These are phyloP conservation scores for Drosophila stalkeri DNA, from an alignment of 2,888 invertebrate species.

Conservation along the genomic window DNA sequence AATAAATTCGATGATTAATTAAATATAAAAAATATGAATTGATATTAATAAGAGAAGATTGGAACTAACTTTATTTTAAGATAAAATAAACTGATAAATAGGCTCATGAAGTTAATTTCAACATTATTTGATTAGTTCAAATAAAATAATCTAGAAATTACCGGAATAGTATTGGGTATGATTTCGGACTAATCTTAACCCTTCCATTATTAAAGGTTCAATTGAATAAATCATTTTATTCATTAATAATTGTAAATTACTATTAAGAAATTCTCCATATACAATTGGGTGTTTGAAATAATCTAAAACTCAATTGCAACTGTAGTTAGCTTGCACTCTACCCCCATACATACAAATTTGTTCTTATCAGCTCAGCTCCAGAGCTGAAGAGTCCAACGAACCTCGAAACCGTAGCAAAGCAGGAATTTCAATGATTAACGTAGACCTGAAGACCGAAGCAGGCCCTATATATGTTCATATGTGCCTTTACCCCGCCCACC, in stretches of 20 bases:
- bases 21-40: no score
- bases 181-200: no score
- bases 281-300: no score
- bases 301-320: neutral
- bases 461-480: neutral
- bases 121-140: no score
- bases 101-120: no score
- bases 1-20: no score
- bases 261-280: no score
- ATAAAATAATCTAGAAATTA: no score
- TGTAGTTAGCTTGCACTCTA: neutral
- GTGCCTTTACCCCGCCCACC: slow-evolving; percentile 7
- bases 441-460: neutral
- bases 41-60: neutral
- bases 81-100: neutral
- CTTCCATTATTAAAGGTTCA: no score
- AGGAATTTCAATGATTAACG: slow-evolving; percentile 34
- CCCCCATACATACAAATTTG: neutral
- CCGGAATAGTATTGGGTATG: no score
- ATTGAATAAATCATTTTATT: no score
- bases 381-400: slow-evolving; percentile 49
- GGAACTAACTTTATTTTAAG: neutral
- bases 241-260: no score
- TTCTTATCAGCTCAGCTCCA: slow-evolving; percentile 50
- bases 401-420: slow-evolving; percentile 35